Conservation (phyloP, 1,140 invertebrate genomes). For the Steinernema khuongi region DNA sequence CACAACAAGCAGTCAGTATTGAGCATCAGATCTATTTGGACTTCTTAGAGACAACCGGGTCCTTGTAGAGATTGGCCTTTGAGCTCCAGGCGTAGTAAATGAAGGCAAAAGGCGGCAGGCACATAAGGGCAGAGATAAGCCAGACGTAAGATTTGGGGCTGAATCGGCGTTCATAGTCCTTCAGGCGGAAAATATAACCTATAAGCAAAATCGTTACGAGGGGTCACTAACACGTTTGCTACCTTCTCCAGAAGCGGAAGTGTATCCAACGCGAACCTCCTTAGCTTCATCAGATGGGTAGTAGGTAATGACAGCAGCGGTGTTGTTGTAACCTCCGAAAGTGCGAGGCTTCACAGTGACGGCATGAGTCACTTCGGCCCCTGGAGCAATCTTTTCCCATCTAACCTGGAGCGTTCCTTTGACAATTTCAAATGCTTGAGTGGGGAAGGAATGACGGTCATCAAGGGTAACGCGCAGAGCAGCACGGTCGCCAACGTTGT, state of each 20-base stretch:
- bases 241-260: constrained; percentile 91
- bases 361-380: constrained; percentile 85
- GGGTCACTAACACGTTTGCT: constrained; percentile 45
- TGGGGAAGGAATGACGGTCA: constrained; percentile 56
- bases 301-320: constrained; percentile 85
- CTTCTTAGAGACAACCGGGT: neutral
- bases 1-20: neutral
- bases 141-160: constrained; percentile 93
- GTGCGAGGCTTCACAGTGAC: constrained; percentile 81
- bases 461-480: constrained; percentile 55
- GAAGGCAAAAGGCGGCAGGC: neutral
- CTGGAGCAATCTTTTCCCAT: constrained; percentile 52
- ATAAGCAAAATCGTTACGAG: constrained; percentile 30
- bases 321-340: constrained; percentile 93
- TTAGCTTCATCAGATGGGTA: constrained; percentile 67
- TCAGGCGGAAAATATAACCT: constrained; percentile 77
- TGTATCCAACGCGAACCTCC: constrained; percentile 68
- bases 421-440: constrained; percentile 56
- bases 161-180: constrained; percentile 94
- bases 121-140: constrained; percentile 85
- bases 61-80: constrained; percentile 7
- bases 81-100: constrained; percentile 1
- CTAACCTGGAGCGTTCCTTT: constrained; percentile 53
- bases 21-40: neutral
- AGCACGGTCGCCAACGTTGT: constrained; percentile 63